phyloP scores from a whole-genome alignment of 2,797 vertebrate genomes.

The Nasua narica region DNA sequence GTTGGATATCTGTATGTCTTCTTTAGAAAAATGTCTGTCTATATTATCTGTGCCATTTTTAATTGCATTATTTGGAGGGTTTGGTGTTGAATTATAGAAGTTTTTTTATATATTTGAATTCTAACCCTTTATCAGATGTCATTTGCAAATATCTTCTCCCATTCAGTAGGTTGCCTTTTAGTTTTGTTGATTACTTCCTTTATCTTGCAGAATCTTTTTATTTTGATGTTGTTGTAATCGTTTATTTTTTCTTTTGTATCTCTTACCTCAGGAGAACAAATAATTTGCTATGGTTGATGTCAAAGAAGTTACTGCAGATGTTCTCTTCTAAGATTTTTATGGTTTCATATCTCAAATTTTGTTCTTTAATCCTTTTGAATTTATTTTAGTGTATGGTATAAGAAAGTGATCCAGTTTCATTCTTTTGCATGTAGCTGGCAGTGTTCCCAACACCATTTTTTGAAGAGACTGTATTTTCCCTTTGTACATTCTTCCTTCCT shows the following conservation, averaged over 20 bases:
- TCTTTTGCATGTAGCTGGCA: not conserved
- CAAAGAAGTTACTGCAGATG: not conserved
- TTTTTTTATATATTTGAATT: no score
- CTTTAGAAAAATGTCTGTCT: no score
- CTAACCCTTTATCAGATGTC: no score
- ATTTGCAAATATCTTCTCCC: no score
- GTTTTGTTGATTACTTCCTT: no score
- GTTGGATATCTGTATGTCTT: no score
- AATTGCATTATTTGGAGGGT: no score
- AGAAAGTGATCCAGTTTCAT: not conserved
- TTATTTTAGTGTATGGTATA: not conserved
- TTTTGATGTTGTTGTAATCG: not conserved
- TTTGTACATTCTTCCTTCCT: not conserved
- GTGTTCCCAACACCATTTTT: not conserved
- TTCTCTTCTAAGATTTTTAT: not conserved
- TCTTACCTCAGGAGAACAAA: no score
- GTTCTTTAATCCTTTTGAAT: not conserved
- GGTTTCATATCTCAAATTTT: not conserved
- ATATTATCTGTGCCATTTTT: no score
- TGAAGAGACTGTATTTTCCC: not conserved
- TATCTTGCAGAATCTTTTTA: not conserved
- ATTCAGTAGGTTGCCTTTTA: no score
- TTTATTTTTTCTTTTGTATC: no score
- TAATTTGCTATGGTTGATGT: not conserved
- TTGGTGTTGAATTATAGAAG: no score